Base-by-base conservation (phyloP, 2,888 invertebrate species). In the Agrochola circellaris region DNA sequence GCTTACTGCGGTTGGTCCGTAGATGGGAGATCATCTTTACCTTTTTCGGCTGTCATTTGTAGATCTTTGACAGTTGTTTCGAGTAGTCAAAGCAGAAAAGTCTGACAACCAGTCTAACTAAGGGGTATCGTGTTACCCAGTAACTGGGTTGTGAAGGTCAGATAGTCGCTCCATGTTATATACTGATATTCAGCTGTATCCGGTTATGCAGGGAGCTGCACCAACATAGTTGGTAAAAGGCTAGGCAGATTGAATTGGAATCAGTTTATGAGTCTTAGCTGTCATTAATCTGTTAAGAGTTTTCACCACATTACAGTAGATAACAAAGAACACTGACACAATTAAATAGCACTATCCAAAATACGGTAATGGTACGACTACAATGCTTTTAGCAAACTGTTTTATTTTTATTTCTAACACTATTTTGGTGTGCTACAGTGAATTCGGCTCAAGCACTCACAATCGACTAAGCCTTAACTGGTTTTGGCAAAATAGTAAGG, bases 321-420 rank as follows among this genome's bases (percentile, higher is more conserved):
- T 74, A 45, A n/a, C n/a, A 48, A 75, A 71, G 45, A 64, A 56
- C 51, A 60, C 48, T 20, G 38, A 20, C 7, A 26, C n/a, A 61
- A 51, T 30, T 38, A 15, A 48, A 48, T n/a, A 9, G 48, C 7
- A 20, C 67, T 15, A 20, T 48, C 15, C 45, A 38, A 68, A 48
- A 68, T 8, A 11, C 17, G 9, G 38, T 38, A 38, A 54, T 26
- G n/a, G 26, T 15, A 20, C 8, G 7, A n/a, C 34, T 69, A 48
- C 6, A 42, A 71, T 11, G 51, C 38, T 51, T 54, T 72, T 68
- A 72, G 26, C 71, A 38, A 9, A 48, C n/a, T 68, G 5, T 69
- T 38, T 42, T 26, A 11, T 48, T 34, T 48, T 34, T 38, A 26
- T 38, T 71, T 69, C 9, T 66, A 42, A 9, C 11, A 26, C 20